Percentiles rank a stretch among this genome's conserved stretches.
These are phyloP conservation scores for Otolemur garnettii DNA, from an alignment of 2,113 vertebrate genomes.

Conservation along the genomic window DNA sequence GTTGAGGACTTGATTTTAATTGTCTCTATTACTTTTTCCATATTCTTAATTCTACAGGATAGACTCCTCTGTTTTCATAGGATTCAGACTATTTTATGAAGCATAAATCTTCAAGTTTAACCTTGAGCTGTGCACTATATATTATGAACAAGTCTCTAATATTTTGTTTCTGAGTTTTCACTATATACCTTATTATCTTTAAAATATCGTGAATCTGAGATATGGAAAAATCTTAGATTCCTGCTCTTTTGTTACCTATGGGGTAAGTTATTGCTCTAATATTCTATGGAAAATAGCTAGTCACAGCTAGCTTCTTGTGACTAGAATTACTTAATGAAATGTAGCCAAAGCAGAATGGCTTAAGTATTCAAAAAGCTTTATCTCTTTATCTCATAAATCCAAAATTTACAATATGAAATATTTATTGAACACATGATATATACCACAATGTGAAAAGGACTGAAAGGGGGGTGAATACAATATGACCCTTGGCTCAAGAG, in stretches of 20 bases:
- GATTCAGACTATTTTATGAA: background rate
- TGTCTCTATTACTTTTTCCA: background rate
- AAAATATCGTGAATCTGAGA: background rate
- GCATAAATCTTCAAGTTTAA: background rate
- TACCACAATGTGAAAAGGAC: background rate
- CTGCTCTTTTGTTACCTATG: background rate
- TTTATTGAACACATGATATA: background rate
- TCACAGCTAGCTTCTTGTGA: background rate
- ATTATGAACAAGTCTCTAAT: background rate
- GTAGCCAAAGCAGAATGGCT: background rate
- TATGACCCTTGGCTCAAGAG: background rate
- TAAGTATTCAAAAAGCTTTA: background rate
- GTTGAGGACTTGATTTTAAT: background rate
- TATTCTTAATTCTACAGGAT: background rate
- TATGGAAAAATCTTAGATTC: background rate
- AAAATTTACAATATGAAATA: conserved; percentile 29
- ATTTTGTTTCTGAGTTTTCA: background rate
- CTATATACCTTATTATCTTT: background rate
- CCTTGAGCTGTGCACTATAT: background rate
- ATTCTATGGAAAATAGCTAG: background rate
- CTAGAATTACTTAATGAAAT: background rate
- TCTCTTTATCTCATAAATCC: background rate
- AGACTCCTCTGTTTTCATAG: conserved; percentile 15
- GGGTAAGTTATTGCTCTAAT: background rate
- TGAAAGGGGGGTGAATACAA: background rate